Evolutionary conservation across 1,140 invertebrate genomes (phyloP).

Genomic region (Battus philenor): DNA sequence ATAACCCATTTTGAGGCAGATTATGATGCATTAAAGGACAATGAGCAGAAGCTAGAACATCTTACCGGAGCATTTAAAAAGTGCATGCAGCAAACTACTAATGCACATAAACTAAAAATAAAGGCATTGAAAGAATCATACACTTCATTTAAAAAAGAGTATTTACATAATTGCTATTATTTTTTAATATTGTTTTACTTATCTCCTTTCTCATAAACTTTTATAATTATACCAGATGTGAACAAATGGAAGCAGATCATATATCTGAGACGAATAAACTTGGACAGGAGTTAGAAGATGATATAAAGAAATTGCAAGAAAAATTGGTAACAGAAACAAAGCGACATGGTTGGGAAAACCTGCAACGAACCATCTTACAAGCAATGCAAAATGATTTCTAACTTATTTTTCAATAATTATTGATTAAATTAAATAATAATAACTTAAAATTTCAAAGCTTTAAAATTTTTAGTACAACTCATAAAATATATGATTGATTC

Average conservation of each 20-base stretch:
- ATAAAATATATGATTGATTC: too few species aligned
- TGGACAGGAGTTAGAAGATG: conserved; percentile 43
- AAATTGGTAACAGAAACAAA: conserved; percentile 56
- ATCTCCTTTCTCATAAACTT: neutral
- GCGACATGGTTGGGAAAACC: conserved; percentile 40
- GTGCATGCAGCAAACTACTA: conserved; percentile 48
- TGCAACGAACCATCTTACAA: conserved; percentile 44
- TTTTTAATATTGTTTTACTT: conserved; percentile 13
- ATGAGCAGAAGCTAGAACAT: conserved; percentile 56
- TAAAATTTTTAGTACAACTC: too few species aligned
- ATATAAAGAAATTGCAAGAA: conserved; percentile 48
- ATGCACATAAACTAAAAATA: conserved; percentile 49
- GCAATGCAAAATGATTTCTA: conserved; percentile 56
- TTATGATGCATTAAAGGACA: conserved; percentile 47
- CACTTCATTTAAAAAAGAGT: conserved; percentile 49
- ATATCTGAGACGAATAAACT: conserved; percentile 44
- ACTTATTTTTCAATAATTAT: too few species aligned
- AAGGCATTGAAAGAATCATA: conserved; percentile 47
- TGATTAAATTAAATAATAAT: too few species aligned
- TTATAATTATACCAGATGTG: conserved; percentile 29
- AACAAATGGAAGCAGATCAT: conserved; percentile 41
- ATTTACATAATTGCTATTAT: too few species aligned
- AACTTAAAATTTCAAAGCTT: too few species aligned
- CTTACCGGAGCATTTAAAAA: conserved; percentile 47
- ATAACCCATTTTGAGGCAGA: conserved; percentile 44